Base-by-base conservation (phyloP, 2,797 vertebrate genomes). In the Apodemus agrarius region DNA sequence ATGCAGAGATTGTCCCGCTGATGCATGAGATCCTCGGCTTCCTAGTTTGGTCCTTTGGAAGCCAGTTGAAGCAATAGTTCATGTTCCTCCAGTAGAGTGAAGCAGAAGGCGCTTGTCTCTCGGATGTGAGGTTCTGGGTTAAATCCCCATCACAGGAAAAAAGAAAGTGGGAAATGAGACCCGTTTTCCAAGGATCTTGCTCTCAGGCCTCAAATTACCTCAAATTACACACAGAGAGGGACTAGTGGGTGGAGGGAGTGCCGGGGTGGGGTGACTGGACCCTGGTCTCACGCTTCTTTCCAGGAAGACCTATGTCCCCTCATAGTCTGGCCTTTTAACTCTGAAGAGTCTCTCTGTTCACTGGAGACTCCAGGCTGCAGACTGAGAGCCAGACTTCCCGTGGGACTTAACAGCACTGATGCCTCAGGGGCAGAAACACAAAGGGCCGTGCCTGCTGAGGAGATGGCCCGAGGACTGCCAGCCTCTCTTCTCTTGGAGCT, bases 371-470 rank as follows among this genome's bases (percentile, higher is more conserved):
- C n/a, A 84, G 81, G 40, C 46, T 14, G 7, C 79, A 40, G 63
- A 46, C 67, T 37, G 24, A 76, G 80, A 29, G 72, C 57, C 67
- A 59, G 83, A 49, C 52, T 9, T 19, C 26, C 34, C 40, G 52
- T 11, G 65, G 49, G 52, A 5, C 13, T 9, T 0, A 0, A n/a
- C 22, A 5, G 10, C 6, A 75, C 22, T 10, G 29, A 52, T n/a
- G 65, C 63, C 79, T 46, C 52, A 6, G 65, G 26, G 34, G 26
- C 88, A 93, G 80, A 76, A 76, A 69, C 14, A 80, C 92, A 92
- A 81, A 95, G 85, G 89, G 31, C 40, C 14, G 0, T 12, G 24
- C 22, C 69, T 54, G 29, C 37, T 59, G 65, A 52, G 29, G 37
- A 57, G 37, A 16, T 14, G 16, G 6, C 1, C 61, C 40, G 54